phyloP scores from a whole-genome alignment of 2,113 vertebrate genomes.

The Haemorhous mexicanus region DNA sequence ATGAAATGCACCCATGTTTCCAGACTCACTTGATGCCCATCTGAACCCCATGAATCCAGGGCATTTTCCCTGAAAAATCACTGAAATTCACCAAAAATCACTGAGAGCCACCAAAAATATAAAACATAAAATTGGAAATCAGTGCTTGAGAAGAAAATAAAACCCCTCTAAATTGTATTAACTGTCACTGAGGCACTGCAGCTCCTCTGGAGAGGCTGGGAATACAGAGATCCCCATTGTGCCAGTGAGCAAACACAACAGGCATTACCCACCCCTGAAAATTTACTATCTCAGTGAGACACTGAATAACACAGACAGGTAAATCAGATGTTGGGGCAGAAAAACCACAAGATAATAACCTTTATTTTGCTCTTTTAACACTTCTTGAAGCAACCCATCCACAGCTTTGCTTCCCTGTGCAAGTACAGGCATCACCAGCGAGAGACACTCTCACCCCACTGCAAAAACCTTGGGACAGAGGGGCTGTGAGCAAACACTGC shows the following conservation, averaged over 20 bases:
- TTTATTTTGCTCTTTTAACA: background rate
- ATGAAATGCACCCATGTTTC: background rate
- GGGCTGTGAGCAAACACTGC: background rate
- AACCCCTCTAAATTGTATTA: background rate
- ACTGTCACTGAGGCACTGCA: background rate
- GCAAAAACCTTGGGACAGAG: background rate
- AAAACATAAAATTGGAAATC: accelerated
- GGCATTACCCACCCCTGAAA: background rate
- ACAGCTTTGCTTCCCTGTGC: background rate
- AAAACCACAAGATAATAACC: accelerated
- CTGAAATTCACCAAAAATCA: background rate
- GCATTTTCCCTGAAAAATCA: background rate
- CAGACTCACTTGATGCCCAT: background rate
- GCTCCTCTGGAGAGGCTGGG: background rate
- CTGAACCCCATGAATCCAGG: background rate
- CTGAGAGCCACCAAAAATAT: background rate
- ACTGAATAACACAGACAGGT: background rate
- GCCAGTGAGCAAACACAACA: background rate
- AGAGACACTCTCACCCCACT: background rate
- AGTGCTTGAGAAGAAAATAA: background rate
- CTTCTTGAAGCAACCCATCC: background rate
- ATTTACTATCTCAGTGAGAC: background rate
- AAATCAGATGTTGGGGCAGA: background rate
- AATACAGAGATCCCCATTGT: accelerated
- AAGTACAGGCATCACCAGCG: background rate